Percentiles rank a stretch among this genome's conserved stretches.
These are phyloP conservation scores for Mechanitis mazaeus DNA, from an alignment of 2,888 invertebrate species.

Conservation along the genomic window DNA sequence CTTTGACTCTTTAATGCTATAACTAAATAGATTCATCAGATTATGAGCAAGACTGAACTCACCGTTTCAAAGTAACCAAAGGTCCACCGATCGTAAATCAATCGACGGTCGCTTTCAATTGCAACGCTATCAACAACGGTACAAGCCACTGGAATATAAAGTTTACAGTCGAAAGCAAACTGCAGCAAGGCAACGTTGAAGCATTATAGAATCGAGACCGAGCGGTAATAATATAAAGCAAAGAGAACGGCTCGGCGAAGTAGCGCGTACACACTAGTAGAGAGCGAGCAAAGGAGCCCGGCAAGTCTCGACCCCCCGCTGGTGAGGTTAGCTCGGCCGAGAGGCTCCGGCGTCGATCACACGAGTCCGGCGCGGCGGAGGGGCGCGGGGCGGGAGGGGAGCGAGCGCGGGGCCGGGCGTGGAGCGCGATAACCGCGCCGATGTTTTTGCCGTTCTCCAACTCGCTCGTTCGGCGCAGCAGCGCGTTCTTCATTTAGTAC, in stretches of 20 bases:
- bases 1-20: background rate
- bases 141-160: constrained; percentile 47
- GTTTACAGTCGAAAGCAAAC: constrained; percentile 44
- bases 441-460: constrained; percentile 74
- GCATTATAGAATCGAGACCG: constrained; percentile 60
- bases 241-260: constrained; percentile 36
- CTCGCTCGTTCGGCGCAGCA: constrained; percentile 60
- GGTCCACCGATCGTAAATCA: constrained; percentile 52
- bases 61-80: constrained; percentile 59
- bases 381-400: constrained; percentile 37
- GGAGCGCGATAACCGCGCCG: constrained; percentile 69
- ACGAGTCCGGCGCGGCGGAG: constrained; percentile 55
- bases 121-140: constrained; percentile 44
- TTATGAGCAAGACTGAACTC: constrained; percentile 37
- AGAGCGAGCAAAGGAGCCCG: constrained; percentile 54
- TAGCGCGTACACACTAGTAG: constrained; percentile 46
- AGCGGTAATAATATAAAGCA: constrained; percentile 48
- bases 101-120: constrained; percentile 52
- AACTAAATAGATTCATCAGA: constrained; percentile 11
- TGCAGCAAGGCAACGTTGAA: constrained; percentile 55
- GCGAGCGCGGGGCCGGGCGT: constrained; percentile 36
- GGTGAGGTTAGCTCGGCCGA: constrained; percentile 70
- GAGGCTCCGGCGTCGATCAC: constrained; percentile 67
- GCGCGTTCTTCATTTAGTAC: constrained; percentile 74
- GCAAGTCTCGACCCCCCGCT: constrained; percentile 68